Evolutionary conservation across 2,113 vertebrate genomes (phyloP), one percentile per base, ranked within the genome.

Genomic region (Panurus biarmicus): DNA sequence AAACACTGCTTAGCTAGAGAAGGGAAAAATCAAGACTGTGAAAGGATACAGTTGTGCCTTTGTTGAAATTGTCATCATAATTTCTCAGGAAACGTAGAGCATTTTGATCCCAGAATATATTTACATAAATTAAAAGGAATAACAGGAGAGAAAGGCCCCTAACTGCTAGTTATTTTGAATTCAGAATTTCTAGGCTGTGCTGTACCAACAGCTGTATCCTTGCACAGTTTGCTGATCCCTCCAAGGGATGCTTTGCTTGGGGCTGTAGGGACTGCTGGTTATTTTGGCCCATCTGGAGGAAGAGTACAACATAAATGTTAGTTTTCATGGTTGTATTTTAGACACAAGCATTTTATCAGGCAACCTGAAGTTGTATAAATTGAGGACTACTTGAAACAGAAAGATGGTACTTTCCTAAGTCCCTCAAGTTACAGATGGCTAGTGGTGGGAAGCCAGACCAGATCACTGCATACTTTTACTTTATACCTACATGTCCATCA

Each of bases 91-190:
- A 91, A 85, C 65, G 58, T 42, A 72, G 70, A 75, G 7, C 66
- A 93, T 91, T 92, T 95, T 95, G 76, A 93, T 91, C 50, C 23
- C 51, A 87, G 72, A 91, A 91, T 94, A 80, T 80, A 90, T 93
- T 91, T 85, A 70, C 71, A 60, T 85, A 93, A 85, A 62, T 67
- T 75, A 89, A 54, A 78, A 85, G 35, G 58, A 89, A 73, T 56
- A 85, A 70, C 18, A 50, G 54, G 38, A 85, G 54, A 87, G 20
- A 79, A 89, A 91, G 44, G 22, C 45, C 28, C 5, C 44, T 56
- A 79, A 20, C 54, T 84, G 62, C 67, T 85, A 54, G 42, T 72
- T 93, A 76, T 87, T 83, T 38, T 87, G 78, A 56, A 76, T 75
- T 90, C 53, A 74, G 28, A 87, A 25, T 36, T 81, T 45, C 31